A percentile compares a stretch with the other conserved stretches of the same genome.
phyloP scores from a whole-genome alignment of 2,888 invertebrate genomes.

The Antheraea yamamai region DNA sequence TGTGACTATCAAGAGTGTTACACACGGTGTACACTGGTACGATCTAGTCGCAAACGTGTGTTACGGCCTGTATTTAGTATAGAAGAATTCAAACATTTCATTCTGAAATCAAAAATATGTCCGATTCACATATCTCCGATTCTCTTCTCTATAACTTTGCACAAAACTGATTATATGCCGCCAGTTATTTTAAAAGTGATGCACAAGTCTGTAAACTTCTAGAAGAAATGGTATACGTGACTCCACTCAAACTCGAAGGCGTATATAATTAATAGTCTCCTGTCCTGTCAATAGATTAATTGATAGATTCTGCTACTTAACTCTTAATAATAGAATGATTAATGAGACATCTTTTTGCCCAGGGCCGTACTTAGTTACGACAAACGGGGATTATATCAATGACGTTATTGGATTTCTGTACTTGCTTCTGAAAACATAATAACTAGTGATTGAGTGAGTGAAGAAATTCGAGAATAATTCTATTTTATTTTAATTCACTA shows the following conservation, averaged over 20 bases:
- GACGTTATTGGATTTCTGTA: neutral
- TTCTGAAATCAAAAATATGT: neutral
- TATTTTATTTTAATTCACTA: no score
- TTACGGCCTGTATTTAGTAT: no score
- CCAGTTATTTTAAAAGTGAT: neutral
- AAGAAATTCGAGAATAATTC: no score
- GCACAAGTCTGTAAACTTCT: neutral
- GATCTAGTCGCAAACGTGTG: no score
- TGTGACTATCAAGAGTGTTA: no score
- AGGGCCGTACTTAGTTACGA: conserved; percentile 12
- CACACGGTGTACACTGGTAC: no score
- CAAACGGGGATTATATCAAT: neutral
- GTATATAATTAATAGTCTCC: conserved; percentile 14
- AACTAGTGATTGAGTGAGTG: no score
- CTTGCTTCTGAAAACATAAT: neutral
- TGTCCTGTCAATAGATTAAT: conserved; percentile 21
- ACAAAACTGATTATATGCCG: neutral
- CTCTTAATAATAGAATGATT: conserved; percentile 21
- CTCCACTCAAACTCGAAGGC: neutral
- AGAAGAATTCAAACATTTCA: neutral
- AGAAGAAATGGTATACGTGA: neutral
- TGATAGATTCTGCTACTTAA: conserved; percentile 22
- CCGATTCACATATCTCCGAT: neutral
- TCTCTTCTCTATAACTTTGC: neutral
- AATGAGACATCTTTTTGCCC: conserved; percentile 20